Evolutionary conservation across 2,888 invertebrate species (phyloP).

Genomic region (Yponomeuta evonymella): DNA sequence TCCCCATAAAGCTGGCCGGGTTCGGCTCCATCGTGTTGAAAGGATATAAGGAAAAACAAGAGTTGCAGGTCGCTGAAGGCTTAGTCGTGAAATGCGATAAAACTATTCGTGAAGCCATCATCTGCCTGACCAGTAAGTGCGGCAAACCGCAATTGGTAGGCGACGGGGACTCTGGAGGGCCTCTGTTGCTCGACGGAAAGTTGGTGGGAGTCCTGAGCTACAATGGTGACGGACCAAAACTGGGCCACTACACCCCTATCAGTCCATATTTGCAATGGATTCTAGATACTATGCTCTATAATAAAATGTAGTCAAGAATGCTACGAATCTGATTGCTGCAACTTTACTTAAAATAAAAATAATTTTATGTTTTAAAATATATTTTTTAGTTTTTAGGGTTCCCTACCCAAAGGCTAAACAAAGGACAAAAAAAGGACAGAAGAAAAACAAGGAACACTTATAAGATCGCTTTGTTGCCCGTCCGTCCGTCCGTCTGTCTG

Average conservation of each 20-base stretch:
- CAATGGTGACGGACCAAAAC: not conserved
- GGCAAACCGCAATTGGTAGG: not conserved
- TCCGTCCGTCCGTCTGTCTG: no score
- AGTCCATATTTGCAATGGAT: constrained; percentile 3
- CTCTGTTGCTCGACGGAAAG: not conserved
- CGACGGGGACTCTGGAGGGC: not conserved
- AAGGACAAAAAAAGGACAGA: no score
- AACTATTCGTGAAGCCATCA: not conserved
- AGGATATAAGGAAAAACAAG: not conserved
- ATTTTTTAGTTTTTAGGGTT: no score
- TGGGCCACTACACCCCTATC: not conserved
- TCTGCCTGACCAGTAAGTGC: not conserved
- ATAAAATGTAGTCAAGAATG: no score
- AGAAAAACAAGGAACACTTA: no score
- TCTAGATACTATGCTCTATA: not conserved
- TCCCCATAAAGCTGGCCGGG: not conserved
- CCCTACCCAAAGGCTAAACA: no score
- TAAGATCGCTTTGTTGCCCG: no score
- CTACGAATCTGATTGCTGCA: no score
- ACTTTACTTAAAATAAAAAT: no score
- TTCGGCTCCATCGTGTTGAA: not conserved
- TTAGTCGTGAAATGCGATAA: not conserved
- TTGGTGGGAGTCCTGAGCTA: not conserved
- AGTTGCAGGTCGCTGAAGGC: not conserved
- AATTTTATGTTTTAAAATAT: no score